Conservation (phyloP, 2,888 invertebrate species). For the Brachynemurus nebulosus region DNA sequence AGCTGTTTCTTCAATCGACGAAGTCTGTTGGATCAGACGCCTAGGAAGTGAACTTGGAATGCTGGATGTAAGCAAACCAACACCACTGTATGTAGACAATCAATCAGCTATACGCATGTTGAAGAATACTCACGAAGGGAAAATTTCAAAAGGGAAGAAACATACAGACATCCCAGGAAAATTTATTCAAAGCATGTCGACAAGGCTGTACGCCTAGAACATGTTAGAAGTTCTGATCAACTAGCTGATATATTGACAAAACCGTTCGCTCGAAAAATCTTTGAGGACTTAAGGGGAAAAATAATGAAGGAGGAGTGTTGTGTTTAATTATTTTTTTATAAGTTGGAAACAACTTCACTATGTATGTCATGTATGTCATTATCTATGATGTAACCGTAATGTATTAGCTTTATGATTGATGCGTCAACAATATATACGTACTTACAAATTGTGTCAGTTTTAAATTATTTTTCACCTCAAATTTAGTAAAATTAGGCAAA, state of each 20-base stretch:
- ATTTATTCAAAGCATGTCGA: slow-evolving; percentile 7
- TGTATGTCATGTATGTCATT: too few relatives aligned
- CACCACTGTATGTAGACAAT: slow-evolving; percentile 10
- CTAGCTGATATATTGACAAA: slow-evolving; percentile 15
- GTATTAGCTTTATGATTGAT: too few relatives aligned
- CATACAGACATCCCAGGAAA: slow-evolving; percentile 28
- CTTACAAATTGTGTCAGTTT: too few relatives aligned
- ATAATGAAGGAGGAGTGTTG: slow-evolving; percentile 9
- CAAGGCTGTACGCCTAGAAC: neutral
- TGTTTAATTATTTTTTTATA: too few relatives aligned
- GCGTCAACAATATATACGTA: too few relatives aligned
- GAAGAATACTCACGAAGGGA: slow-evolving; percentile 12
- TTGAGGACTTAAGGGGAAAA: slow-evolving; percentile 5
- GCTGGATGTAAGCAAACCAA: slow-evolving; percentile 5
- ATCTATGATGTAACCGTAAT: too few relatives aligned
- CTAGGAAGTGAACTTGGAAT: too few relatives aligned
- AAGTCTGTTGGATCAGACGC: slow-evolving; percentile 9
- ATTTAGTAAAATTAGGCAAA: too few relatives aligned
- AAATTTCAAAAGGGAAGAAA: slow-evolving; percentile 15
- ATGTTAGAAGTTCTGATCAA: slow-evolving; percentile 10
- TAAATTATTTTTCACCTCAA: too few relatives aligned
- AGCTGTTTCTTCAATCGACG: slow-evolving; percentile 9
- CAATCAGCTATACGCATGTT: slow-evolving; percentile 13
- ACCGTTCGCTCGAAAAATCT: slow-evolving; percentile 3
- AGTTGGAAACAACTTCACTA: too few relatives aligned